A percentile compares a stretch with the other conserved stretches of the same genome.
These are phyloP conservation scores for Zaprionus vittiger DNA, from an alignment of 1,140 invertebrate species.

Conservation along the genomic window DNA sequence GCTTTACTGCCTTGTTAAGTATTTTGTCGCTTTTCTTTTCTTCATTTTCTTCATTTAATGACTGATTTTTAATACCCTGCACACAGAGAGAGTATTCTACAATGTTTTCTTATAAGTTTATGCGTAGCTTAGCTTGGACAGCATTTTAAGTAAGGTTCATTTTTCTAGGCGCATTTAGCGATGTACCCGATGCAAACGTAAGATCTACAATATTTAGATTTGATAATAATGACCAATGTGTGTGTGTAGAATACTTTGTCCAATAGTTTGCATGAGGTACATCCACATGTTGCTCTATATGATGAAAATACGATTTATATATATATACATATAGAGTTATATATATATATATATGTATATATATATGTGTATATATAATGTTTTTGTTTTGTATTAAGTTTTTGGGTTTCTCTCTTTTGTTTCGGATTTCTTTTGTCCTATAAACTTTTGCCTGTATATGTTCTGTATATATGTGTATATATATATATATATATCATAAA, in stretches of 20 bases:
- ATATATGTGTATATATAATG: background rate
- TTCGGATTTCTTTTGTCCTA: background rate
- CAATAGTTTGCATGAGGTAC: slow-evolving; percentile 16
- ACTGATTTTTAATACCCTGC: slow-evolving; percentile 7
- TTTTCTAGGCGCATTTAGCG: slow-evolving; percentile 15
- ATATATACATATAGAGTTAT: slow-evolving; percentile 16
- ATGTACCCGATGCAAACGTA: background rate
- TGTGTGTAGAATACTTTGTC: background rate
- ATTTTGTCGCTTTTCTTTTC: slow-evolving; percentile 6
- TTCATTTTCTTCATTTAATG: slow-evolving; percentile 18
- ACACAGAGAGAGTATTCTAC: slow-evolving; percentile 2
- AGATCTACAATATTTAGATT: background rate
- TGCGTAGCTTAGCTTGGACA: slow-evolving; percentile 47
- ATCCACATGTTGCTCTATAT: slow-evolving; percentile 11
- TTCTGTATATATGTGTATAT: slow-evolving; percentile 43
- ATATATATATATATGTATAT: background rate
- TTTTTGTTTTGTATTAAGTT: background rate
- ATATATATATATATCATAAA: slow-evolving; percentile 37
- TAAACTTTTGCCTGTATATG: slow-evolving; percentile 40
- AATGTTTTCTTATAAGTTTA: slow-evolving; percentile 36
- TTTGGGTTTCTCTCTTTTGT: background rate
- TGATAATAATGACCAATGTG: background rate
- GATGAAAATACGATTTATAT: slow-evolving; percentile 17
- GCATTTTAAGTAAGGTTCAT: slow-evolving; percentile 35
- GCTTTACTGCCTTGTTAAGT: slow-evolving; percentile 36